Base-by-base conservation (phyloP, 2,888 invertebrate species). In the Polyploca ridens region DNA sequence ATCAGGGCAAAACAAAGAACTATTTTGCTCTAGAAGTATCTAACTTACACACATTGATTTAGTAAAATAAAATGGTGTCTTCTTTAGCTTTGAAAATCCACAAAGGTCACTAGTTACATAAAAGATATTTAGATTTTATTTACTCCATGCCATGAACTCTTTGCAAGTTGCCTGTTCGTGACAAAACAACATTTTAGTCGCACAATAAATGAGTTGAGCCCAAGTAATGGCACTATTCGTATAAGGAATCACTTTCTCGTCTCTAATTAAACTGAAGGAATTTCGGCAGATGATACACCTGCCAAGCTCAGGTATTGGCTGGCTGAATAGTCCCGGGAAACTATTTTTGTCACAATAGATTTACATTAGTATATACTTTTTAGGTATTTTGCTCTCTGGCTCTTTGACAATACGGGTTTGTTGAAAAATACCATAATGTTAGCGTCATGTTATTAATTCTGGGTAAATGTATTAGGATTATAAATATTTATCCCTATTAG, bases 191-290 rank as follows among this genome's bases (percentile, higher is more conserved):
- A 61, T 61, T 61, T 61, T 61, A 61, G 41, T 6, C 27, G 11
- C 27, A 19, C 11, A 7, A 38, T 35, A 35, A 27, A 19, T 16
- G 61, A 61, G 44, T 27, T 61, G 27, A 61, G 61, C 61, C 38
- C 38, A 19, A 27, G 41, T 27, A 41, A 61, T 61, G 41, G 14
- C 61, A 41, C 19, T 13, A 61, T 61, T 44, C 61, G 59, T 38
- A 38, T 38, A 59, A 59, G 59, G 59, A 33, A 59, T 59, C 59
- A 44, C 61, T 61, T 19, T 54, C 54, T 54, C 54, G 54, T 54
- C 44, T 41, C 61, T 61, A 61, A 61, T 61, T 61, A 61, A 61
- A 61, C 44, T 44, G 44, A 61, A 61, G 61, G 41, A 41, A 61
- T 61, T 7, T 16, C 16, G 3, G 4, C 19, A 19, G 54, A 54